These are phyloP conservation scores for Pararge aegeria DNA, from an alignment of 1,140 invertebrate species.

Conservation along the genomic window DNA sequence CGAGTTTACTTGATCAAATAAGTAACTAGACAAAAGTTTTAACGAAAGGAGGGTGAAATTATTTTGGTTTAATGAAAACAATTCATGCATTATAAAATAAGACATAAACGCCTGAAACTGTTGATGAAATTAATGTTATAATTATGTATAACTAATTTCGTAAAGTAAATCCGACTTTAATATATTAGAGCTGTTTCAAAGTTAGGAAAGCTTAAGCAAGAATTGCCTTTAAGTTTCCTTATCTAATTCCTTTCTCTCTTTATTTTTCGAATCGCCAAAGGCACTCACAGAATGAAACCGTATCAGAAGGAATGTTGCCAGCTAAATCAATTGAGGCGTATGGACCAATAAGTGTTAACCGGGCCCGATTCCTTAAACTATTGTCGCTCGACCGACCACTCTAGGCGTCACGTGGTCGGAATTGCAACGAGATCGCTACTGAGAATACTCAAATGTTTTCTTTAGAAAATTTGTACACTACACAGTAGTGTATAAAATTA, in stretches of 20 bases:
- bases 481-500: no score
- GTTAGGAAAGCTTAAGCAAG: background rate
- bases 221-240: background rate
- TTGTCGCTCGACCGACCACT: slow-evolving; percentile 55
- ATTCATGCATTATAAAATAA: no score
- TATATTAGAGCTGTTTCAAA: background rate
- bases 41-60: no score
- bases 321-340: slow-evolving; percentile 58
- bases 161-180: no score
- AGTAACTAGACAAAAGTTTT: no score
- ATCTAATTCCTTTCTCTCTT: background rate
- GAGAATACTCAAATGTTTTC: slow-evolving; percentile 19
- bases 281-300: slow-evolving; percentile 21
- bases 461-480: background rate
- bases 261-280: slow-evolving; percentile 18
- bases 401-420: slow-evolving; percentile 40
- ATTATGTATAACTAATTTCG: no score
- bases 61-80: no score
- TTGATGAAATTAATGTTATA: no score
- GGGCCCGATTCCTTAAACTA: slow-evolving; percentile 53
- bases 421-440: slow-evolving; percentile 45
- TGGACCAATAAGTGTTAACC: slow-evolving; percentile 62
- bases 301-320: slow-evolving; percentile 23
- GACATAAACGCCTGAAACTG: no score
- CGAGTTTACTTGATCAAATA: no score